Conservation (phyloP, 2,888 invertebrate genomes). For the Pammene fasciana region DNA sequence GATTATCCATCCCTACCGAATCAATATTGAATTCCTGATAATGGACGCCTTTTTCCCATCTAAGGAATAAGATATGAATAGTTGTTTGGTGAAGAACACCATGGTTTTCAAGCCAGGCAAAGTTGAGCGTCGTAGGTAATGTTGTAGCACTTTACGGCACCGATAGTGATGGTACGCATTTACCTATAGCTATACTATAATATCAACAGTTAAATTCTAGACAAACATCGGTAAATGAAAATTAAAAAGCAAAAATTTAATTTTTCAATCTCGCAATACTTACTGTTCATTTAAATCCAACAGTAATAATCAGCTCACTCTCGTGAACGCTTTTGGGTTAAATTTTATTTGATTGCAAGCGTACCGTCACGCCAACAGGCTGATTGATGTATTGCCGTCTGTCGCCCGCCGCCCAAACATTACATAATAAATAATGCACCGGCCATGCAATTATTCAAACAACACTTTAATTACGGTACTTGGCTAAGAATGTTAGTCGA, state of each 20-base stretch:
- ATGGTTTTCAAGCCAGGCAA: too few relatives aligned
- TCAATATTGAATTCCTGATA: too few relatives aligned
- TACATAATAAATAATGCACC: slow-evolving; percentile 67
- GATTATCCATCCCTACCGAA: too few relatives aligned
- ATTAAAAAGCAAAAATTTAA: neutral
- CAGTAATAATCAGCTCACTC: slow-evolving; percentile 57
- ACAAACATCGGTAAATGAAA: neutral
- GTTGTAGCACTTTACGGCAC: too few relatives aligned
- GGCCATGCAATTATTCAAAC: slow-evolving; percentile 54
- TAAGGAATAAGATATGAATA: too few relatives aligned
- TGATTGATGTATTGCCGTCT: slow-evolving; percentile 77
- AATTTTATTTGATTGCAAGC: slow-evolving; percentile 81
- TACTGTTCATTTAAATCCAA: slow-evolving; percentile 24
- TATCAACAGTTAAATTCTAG: too few relatives aligned
- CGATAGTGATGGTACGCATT: too few relatives aligned
- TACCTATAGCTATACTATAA: too few relatives aligned
- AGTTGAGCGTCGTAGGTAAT: too few relatives aligned
- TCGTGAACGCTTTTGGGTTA: slow-evolving; percentile 68
- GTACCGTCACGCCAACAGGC: slow-evolving; percentile 64
- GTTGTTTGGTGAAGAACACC: too few relatives aligned
- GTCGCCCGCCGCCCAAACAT: slow-evolving; percentile 59
- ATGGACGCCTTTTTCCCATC: too few relatives aligned
- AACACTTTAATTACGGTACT: slow-evolving; percentile 26
- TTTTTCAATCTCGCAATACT: neutral
- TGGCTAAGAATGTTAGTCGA: neutral